Conservation (phyloP, 2,888 invertebrate species). For the Zonitis immaculata region DNA sequence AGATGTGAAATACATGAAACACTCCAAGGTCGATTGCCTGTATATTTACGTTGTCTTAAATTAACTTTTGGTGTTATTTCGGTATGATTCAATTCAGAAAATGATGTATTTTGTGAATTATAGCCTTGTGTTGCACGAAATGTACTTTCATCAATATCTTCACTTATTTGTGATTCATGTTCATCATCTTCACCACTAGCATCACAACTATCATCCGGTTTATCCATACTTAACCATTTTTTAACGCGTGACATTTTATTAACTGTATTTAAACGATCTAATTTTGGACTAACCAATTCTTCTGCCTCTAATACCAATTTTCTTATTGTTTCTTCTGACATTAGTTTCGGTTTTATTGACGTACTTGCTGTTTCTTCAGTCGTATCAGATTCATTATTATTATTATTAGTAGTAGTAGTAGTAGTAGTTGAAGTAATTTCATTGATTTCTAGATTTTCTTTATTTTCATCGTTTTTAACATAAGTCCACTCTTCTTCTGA, state of each 20-base stretch:
- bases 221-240: constrained; percentile 63
- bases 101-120: constrained; percentile 42
- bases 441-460: constrained; percentile 19
- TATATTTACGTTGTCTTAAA: constrained; percentile 56
- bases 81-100: constrained; percentile 42
- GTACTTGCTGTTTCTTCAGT: constrained; percentile 40
- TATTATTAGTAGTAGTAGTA: no score
- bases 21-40: constrained; percentile 73
- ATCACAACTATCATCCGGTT: constrained; percentile 74
- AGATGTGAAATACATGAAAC: constrained; percentile 80
- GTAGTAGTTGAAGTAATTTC: no score
- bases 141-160: constrained; percentile 72
- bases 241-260: constrained; percentile 65
- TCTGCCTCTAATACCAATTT: constrained; percentile 77
- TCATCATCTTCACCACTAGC: constrained; percentile 87
- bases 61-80: constrained; percentile 52
- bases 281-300: constrained; percentile 61
- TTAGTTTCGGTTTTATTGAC: constrained; percentile 31
- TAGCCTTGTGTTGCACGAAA: constrained; percentile 51
- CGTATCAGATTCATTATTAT: constrained; percentile 15
- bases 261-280: constrained; percentile 35
- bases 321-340: constrained; percentile 43
- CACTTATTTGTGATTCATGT: constrained; percentile 69
- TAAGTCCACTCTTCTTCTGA: constrained; percentile 71
- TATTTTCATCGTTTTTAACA: constrained; percentile 44